Percentiles rank a stretch among this genome's conserved stretches.
phyloP scores from a whole-genome alignment of 2,888 invertebrate genomes.

The Caradrina kadenii region DNA sequence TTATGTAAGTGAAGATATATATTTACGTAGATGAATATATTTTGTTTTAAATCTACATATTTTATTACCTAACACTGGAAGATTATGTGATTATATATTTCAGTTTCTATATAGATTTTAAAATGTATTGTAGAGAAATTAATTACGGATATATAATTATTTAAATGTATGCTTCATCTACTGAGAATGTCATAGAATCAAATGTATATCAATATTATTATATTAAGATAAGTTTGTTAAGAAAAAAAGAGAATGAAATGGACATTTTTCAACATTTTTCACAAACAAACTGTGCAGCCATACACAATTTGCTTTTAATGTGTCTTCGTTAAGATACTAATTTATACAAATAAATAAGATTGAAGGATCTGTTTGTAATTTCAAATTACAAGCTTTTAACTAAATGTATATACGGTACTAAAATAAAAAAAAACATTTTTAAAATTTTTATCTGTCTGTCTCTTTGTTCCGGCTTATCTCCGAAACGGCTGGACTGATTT shows the following conservation, averaged over 20 bases:
- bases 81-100: slow-evolving; percentile 82
- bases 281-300: slow-evolving; percentile 76
- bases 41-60: background rate
- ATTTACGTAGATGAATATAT: slow-evolving; percentile 1
- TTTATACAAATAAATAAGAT: background rate
- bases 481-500: too few relatives aligned
- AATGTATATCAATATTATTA: background rate
- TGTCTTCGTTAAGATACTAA: slow-evolving; percentile 16
- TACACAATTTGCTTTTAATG: slow-evolving; percentile 69
- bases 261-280: slow-evolving; percentile 64
- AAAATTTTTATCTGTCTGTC: too few relatives aligned
- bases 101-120: slow-evolving; percentile 30
- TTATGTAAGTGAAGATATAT: background rate
- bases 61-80: slow-evolving; percentile 77
- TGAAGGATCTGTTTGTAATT: too few relatives aligned
- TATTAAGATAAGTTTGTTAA: background rate
- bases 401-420: too few relatives aligned
- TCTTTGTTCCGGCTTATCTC: too few relatives aligned
- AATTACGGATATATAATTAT: background rate
- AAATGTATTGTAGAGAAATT: slow-evolving; percentile 17
- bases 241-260: slow-evolving; percentile 61
- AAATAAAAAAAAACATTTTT: too few relatives aligned
- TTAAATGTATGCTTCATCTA: background rate
- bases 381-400: too few relatives aligned
- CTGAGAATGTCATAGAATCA: background rate